Evolutionary conservation across 2,113 vertebrate species (phyloP).

Genomic region (Macroglossus sobrinus): DNA sequence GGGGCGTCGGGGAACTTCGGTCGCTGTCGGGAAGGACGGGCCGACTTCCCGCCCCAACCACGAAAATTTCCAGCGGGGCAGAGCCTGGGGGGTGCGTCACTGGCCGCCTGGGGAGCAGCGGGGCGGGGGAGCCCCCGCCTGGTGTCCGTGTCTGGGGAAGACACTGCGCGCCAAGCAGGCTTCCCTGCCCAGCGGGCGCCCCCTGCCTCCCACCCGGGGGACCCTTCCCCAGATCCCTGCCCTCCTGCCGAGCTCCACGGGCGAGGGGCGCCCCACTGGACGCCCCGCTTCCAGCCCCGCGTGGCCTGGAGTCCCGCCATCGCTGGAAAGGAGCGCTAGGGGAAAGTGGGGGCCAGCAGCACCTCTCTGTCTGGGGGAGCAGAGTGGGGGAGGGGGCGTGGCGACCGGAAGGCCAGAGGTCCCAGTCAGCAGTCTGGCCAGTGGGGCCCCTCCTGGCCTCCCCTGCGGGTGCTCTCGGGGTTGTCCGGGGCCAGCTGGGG

Average conservation of each 20-base stretch:
- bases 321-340: not conserved
- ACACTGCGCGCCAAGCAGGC: accelerated
- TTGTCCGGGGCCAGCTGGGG: not conserved
- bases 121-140: too few species aligned
- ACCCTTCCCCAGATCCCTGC: not conserved
- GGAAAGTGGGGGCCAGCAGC: not conserved
- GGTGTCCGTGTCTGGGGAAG: accelerated
- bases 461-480: not conserved
- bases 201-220: not conserved
- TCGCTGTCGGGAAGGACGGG: too few species aligned
- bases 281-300: not conserved
- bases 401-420: not conserved
- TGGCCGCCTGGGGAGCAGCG: too few species aligned
- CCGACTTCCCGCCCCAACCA: not conserved
- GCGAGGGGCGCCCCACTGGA: too few species aligned
- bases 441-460: not conserved
- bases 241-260: not conserved
- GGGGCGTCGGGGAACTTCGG: not conserved
- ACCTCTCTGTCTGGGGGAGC: not conserved
- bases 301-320: accelerated
- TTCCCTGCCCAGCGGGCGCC: accelerated
- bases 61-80: not conserved
- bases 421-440: accelerated
- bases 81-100: not conserved
- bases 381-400: not conserved